Evolutionary conservation across 1,140 invertebrate species (phyloP).

Genomic region (Heliconius eleuchia): DNA sequence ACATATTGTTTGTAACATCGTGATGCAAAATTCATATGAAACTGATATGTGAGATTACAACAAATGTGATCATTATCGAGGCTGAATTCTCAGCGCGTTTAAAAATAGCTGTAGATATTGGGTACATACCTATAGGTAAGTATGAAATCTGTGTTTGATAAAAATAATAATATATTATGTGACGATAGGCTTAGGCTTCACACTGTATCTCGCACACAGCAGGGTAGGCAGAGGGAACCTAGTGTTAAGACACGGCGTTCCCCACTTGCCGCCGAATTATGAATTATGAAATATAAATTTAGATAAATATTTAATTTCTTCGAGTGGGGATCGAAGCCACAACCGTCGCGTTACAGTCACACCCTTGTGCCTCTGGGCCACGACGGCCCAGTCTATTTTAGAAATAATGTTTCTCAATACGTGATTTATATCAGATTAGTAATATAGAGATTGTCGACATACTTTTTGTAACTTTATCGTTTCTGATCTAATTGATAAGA

Average conservation of each 20-base stretch:
- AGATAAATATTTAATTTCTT: too few relatives aligned
- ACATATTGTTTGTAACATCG: neutral
- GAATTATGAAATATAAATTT: too few relatives aligned
- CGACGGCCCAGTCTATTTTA: too few relatives aligned
- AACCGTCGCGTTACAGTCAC: too few relatives aligned
- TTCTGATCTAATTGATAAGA: neutral
- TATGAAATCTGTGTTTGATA: neutral
- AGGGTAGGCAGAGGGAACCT: too few relatives aligned
- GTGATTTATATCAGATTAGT: neutral
- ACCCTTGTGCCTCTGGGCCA: too few relatives aligned
- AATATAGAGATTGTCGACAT: neutral
- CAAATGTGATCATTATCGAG: neutral
- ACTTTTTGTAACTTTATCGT: neutral
- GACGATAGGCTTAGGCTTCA: too few relatives aligned
- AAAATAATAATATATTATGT: neutral
- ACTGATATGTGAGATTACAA: neutral
- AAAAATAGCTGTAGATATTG: neutral
- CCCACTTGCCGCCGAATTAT: too few relatives aligned
- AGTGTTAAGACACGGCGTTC: too few relatives aligned
- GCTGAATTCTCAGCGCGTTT: neutral
- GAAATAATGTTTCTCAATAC: neutral
- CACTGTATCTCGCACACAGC: too few relatives aligned
- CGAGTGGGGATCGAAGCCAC: too few relatives aligned
- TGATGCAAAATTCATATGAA: neutral
- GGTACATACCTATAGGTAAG: too few relatives aligned